A percentile compares a stretch with the other conserved stretches of the same genome.
These are phyloP conservation scores for Tamandua tetradactyla DNA, from an alignment of 2,797 vertebrate genomes.

Conservation along the genomic window DNA sequence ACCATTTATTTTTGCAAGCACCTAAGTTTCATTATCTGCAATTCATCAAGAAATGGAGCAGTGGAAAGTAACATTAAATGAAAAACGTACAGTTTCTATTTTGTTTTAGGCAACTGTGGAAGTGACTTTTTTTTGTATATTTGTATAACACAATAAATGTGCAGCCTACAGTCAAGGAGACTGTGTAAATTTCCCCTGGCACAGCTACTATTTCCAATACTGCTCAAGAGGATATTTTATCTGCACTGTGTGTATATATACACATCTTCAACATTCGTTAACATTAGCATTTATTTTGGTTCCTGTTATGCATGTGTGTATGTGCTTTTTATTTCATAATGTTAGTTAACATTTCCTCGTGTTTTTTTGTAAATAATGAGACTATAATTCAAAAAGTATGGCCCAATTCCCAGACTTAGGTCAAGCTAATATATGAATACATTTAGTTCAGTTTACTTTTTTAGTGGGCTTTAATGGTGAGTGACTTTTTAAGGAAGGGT, in stretches of 20 bases:
- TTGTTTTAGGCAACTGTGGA: constrained; percentile 28
- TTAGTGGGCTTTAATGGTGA: constrained; percentile 57
- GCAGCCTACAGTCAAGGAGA: constrained; percentile 7
- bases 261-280: constrained; percentile 58
- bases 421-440: constrained; percentile 46
- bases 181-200: constrained; percentile 11
- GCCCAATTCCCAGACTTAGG: constrained; percentile 54
- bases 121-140: constrained; percentile 29
- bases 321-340: constrained; percentile 66
- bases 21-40: constrained; percentile 31
- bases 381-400: constrained; percentile 63
- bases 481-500: constrained; percentile 1
- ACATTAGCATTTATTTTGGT: constrained; percentile 68
- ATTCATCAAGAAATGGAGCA: constrained; percentile 13
- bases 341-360: constrained; percentile 57
- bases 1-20: constrained; percentile 37
- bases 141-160: constrained; percentile 48
- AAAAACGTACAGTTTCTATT: constrained; percentile 48
- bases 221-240: constrained; percentile 23
- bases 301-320: constrained; percentile 45
- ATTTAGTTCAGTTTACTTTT: constrained; percentile 51
- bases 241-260: constrained; percentile 6
- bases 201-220: neutral
- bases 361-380: constrained; percentile 68
- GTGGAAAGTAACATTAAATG: neutral